Evolutionary conservation across 2,797 vertebrate genomes (phyloP), one percentile per base, ranked within the genome.

Genomic region (Lycodopsis pacificus): DNA sequence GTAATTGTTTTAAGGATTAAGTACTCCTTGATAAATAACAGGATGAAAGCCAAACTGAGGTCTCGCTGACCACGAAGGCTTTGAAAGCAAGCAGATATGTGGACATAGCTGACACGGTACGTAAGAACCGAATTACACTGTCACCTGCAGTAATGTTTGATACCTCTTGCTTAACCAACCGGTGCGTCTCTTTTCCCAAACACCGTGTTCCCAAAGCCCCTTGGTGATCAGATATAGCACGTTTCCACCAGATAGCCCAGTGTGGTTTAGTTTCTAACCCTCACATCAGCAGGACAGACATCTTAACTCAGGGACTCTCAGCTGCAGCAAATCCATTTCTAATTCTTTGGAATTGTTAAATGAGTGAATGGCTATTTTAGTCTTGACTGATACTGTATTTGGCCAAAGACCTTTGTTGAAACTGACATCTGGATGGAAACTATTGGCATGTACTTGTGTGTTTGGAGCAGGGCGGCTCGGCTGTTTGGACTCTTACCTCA

Each of bases 401-500:
- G 32, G 7, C 32, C 5, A 70, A 25, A 80, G 22, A 61, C 9
- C 36, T 53, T 51, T 36, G 20, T n/a, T 22, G 42, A 71, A 56
- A 70, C 56, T 58, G 63, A 88, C 75, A 67, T 79, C 61, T 76
- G 54, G 48, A 46, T 20, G 17, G 71, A 62, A 75, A 69, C 49
- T 49, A 58, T 62, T 12, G 67, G 58, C 20, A 76, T 38, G 58
- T 46, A 74, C 54, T 49, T 3, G 17, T 48, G 64, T 70, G 10
- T 75, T 73, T 70, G 38, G 66, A 66, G 53, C 61, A 51, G 62
- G 44, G 12, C 40, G 20, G 48, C 25, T 76, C 38, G 22, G 69
- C 67, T 73, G 59, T 59, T 79, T 70, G n/a, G 17, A 59, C 25
- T 83, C 96, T 96, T 95, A 99, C 98, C 97, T 99, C 98, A 38